Percentiles rank a stretch among this genome's conserved stretches.
Evolutionary conservation across 2,797 vertebrate genomes (phyloP).

Genomic region (Crenichthys baileyi): DNA sequence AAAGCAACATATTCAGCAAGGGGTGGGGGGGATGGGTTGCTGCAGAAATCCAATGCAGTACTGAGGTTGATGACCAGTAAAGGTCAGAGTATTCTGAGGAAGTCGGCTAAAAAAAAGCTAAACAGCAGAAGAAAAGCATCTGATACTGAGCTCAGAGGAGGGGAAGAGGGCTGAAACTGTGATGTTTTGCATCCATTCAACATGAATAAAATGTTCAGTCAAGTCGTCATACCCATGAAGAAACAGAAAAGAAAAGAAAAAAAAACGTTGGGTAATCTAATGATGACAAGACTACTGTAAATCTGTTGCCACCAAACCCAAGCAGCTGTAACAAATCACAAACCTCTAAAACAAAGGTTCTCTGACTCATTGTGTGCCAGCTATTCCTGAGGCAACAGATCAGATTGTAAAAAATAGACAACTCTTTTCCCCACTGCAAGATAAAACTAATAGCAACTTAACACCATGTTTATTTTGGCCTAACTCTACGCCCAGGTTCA

Average conservation of each 20-base stretch:
- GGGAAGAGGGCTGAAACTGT: background rate
- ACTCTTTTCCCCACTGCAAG: conserved; percentile 28
- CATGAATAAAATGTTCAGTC: background rate
- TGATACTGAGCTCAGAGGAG: background rate
- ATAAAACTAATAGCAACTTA: background rate
- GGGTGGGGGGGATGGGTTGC: background rate
- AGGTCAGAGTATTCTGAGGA: background rate
- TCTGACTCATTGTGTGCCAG: background rate
- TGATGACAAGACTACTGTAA: background rate
- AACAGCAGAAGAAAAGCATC: background rate
- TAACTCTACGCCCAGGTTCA: conserved; percentile 16
- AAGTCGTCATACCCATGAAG: background rate
- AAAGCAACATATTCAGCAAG: background rate
- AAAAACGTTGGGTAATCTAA: background rate
- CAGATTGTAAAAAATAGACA: conserved; percentile 14
- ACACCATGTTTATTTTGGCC: background rate
- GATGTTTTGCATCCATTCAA: background rate
- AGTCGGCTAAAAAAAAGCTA: background rate
- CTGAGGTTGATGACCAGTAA: background rate
- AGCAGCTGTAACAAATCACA: background rate
- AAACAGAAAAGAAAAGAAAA: background rate
- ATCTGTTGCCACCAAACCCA: background rate
- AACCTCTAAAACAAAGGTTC: conserved; percentile 5
- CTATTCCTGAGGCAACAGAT: background rate
- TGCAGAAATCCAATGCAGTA: background rate